Conservation (phyloP, 2,888 invertebrate species). For the Enchytraeus crypticus region DNA sequence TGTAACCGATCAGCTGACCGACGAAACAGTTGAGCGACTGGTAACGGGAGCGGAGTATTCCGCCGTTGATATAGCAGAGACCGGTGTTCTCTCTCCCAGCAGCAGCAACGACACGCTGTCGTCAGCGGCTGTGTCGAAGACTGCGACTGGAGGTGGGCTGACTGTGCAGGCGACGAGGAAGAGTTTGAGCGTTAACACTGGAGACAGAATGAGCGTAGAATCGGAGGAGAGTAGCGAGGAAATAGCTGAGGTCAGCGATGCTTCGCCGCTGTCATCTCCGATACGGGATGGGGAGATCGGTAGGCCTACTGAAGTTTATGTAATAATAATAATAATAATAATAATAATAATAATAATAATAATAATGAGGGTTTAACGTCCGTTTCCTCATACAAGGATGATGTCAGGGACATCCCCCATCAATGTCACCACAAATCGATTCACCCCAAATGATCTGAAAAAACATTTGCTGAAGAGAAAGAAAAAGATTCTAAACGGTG, state of each 20-base stretch:
- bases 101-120: constrained; percentile 41
- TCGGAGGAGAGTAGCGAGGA: background rate
- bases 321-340: too few species aligned
- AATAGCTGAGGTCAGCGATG: background rate
- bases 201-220: background rate
- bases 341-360: too few species aligned
- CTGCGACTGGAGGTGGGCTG: too few species aligned
- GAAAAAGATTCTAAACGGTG: too few species aligned
- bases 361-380: too few species aligned
- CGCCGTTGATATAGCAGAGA: constrained; percentile 36
- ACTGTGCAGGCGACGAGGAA: too few species aligned
- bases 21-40: background rate
- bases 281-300: constrained; percentile 11
- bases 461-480: too few species aligned
- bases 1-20: background rate
- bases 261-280: background rate
- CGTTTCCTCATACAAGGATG: too few species aligned
- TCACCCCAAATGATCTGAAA: too few species aligned
- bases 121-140: background rate
- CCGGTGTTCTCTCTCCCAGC: constrained; percentile 34
- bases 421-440: too few species aligned
- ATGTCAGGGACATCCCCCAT: too few species aligned
- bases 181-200: background rate
- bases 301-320: background rate
- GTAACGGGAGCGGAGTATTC: constrained; percentile 33